Percentiles rank a stretch among this genome's conserved stretches.
Conservation (phyloP, 2,113 vertebrate species). For the Hippopotamus amphibius region DNA sequence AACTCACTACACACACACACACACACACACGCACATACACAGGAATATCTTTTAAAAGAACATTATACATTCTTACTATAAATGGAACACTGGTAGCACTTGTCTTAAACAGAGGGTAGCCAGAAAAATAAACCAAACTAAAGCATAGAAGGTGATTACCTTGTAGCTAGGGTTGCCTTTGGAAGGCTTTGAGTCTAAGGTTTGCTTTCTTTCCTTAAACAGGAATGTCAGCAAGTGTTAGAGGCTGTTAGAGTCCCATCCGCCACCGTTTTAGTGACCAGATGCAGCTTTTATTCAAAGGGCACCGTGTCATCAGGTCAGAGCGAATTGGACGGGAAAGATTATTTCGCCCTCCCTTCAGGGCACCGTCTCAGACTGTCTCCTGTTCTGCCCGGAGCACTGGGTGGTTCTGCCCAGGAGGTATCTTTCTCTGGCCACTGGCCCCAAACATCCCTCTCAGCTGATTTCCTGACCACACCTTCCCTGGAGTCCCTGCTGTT, state of each 20-base stretch:
- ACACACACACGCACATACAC: too few species aligned
- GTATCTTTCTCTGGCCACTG: neutral
- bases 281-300: neutral
- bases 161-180: neutral
- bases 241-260: neutral
- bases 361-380: neutral
- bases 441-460: neutral
- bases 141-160: neutral
- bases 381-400: neutral
- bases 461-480: neutral
- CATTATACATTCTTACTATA: constrained; percentile 22
- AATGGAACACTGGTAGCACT: constrained; percentile 52
- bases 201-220: constrained; percentile 22
- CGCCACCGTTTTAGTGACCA: neutral
- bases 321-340: neutral
- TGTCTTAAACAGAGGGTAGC: constrained; percentile 61
- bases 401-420: neutral
- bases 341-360: neutral
- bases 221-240: neutral
- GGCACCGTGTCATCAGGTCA: neutral
- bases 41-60: neutral
- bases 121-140: constrained; percentile 58
- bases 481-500: neutral
- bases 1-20: neutral
- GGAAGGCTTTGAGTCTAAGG: neutral